Percentiles rank a stretch among this genome's conserved stretches.
Evolutionary conservation across 2,888 invertebrate species (phyloP).

Genomic region (Hylaea fasciaria): DNA sequence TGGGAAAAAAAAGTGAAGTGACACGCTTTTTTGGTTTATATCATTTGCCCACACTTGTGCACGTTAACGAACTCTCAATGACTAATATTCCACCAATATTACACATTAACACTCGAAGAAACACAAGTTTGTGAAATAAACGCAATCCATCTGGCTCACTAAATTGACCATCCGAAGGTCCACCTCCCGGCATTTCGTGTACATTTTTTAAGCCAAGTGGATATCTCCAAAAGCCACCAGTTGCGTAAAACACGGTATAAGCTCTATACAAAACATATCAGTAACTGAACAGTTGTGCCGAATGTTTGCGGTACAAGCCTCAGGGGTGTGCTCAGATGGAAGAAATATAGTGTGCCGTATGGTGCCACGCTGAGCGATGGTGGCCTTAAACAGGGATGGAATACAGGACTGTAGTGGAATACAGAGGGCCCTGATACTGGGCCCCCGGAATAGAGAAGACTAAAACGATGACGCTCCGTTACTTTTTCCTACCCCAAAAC

Average conservation of each 20-base stretch:
- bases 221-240: conserved; percentile 33
- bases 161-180: conserved; percentile 16
- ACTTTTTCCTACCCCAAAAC: no score
- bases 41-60: no score
- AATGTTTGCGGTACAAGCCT: conserved; percentile 52
- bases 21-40: no score
- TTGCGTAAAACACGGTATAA: conserved; percentile 41
- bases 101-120: no score
- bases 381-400: conserved; percentile 8
- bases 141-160: not conserved
- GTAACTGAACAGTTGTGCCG: conserved; percentile 47
- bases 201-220: conserved; percentile 15
- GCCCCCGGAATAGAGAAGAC: no score
- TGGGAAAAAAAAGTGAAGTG: no score
- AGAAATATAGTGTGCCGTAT: conserved; percentile 41
- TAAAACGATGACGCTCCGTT: no score
- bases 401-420: not conserved
- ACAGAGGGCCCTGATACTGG: not conserved
- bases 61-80: no score
- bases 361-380: conserved; percentile 20
- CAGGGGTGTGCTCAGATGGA: conserved; percentile 62
- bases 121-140: no score
- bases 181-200: not conserved
- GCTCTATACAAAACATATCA: conserved; percentile 59
- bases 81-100: no score